A percentile compares a stretch with the other conserved stretches of the same genome.
Evolutionary conservation across 1,140 invertebrate species (phyloP).

Genomic region (Planococcus citri): DNA sequence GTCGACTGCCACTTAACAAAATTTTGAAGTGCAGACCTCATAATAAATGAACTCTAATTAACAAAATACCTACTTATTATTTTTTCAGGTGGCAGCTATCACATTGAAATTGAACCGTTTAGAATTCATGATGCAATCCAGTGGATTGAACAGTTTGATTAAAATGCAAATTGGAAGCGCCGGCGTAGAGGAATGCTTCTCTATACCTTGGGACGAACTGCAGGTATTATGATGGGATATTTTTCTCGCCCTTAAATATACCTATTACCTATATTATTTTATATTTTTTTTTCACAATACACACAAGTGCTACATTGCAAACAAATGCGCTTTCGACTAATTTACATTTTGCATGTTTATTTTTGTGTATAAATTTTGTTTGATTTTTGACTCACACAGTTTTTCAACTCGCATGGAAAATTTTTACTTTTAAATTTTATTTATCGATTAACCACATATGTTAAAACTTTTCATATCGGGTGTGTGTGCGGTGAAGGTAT

Average conservation of each 20-base stretch:
- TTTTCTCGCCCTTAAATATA: background rate
- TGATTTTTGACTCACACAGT: background rate
- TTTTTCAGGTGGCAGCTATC: constrained; percentile 59
- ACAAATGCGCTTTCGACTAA: constrained; percentile 7
- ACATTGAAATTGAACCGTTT: constrained; percentile 70
- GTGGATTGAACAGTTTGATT: constrained; percentile 55
- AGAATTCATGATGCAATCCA: constrained; percentile 67
- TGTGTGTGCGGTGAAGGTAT: background rate
- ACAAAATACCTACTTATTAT: background rate
- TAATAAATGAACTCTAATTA: background rate
- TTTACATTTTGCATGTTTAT: constrained; percentile 1
- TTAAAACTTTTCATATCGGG: background rate
- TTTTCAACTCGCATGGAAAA: background rate
- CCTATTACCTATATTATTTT: background rate
- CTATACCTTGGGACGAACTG: constrained; percentile 86
- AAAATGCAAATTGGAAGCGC: constrained; percentile 65
- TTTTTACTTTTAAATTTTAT: background rate
- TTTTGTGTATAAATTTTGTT: background rate
- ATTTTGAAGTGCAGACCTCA: constrained; percentile 11
- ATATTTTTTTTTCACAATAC: constrained; percentile 11
- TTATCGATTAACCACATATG: too few species aligned
- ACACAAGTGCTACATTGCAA: background rate
- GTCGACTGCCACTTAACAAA: constrained; percentile 23
- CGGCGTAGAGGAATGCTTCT: constrained; percentile 62
- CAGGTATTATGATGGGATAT: constrained; percentile 47